Evolutionary conservation across 1,140 invertebrate species (phyloP), one percentile per base, ranked within the genome.

Genomic region (Lethocerus indicus): DNA sequence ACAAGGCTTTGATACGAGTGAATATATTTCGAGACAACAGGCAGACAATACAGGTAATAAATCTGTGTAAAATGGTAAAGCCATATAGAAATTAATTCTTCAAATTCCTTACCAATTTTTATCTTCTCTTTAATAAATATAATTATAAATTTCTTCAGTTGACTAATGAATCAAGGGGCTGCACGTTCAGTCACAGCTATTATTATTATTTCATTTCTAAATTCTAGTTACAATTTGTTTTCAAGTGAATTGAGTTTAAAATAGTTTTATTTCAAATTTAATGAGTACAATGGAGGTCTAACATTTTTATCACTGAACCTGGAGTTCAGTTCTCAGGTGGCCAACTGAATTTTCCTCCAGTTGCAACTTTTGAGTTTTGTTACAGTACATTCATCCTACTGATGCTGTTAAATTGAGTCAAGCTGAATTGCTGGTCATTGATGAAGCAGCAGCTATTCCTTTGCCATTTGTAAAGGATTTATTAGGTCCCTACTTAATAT

Each of bases 381-480:
- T 72, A 9, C 61, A 94, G 79, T 98, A 97, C 61, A 93, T 98
- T 61, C 81, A 89, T 58, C 94, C 95, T 20, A 79, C 78, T 28
- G 93, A 98, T 66, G 77, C 79, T n/a, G 75, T 78, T 39, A 81
- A 89, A 54, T 69, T 98, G 24, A 81, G 83, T 16, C 90, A 94
- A 62, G 91, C 92, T 14, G 94, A 99, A 67, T 66, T 99, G 13
- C 69, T 98, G 25, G 79, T 98, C 20, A 96, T 99, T 56, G 96
- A 99, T 64, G 96, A 99, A 71, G 96, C 96, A 9, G 96, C 95
- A 2, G 96, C 95, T 18, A 98, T 99, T 57, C 96, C 96, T 0
- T 67, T 98, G 41, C 86, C 90, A 0, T 75, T 90, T 57, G 93
- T 99, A 0, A 90, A 90, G 59, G 75, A 80, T 35, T 81, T 96